phyloP scores from a whole-genome alignment of 2,797 vertebrate species.

The Rhadinocentrus ornatus region DNA sequence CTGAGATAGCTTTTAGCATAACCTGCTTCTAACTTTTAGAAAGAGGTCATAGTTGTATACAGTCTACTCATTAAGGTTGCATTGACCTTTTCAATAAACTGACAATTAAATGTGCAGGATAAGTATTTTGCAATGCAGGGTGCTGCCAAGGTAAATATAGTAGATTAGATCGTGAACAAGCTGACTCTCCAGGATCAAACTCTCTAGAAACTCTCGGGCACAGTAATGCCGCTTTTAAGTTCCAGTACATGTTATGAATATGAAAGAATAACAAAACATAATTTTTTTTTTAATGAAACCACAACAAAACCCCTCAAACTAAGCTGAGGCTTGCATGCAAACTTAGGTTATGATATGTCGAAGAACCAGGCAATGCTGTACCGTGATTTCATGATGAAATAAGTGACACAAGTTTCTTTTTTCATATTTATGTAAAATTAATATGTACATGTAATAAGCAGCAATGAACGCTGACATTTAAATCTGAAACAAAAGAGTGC shows the following conservation, averaged over 20 bases:
- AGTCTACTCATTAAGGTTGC: background rate
- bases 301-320: background rate
- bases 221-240: background rate
- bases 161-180: background rate
- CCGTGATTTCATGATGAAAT: background rate
- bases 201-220: background rate
- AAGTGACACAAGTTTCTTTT: constrained; percentile 50
- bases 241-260: background rate
- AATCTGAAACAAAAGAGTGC: constrained; percentile 73
- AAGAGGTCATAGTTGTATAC: background rate
- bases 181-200: background rate
- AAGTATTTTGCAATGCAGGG: background rate
- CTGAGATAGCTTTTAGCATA: background rate
- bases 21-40: background rate
- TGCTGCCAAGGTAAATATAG: background rate
- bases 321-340: background rate
- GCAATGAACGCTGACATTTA: constrained; percentile 72
- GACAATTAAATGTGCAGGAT: background rate
- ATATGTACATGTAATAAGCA: constrained; percentile 82
- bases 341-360: too few species aligned
- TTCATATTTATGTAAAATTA: constrained; percentile 83
- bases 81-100: background rate
- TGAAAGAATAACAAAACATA: background rate
- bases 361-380: background rate
- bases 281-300: background rate